Percentiles rank a stretch among this genome's conserved stretches.
Conservation (phyloP, 2,113 vertebrate species). For the Cynopterus brachyotis region DNA sequence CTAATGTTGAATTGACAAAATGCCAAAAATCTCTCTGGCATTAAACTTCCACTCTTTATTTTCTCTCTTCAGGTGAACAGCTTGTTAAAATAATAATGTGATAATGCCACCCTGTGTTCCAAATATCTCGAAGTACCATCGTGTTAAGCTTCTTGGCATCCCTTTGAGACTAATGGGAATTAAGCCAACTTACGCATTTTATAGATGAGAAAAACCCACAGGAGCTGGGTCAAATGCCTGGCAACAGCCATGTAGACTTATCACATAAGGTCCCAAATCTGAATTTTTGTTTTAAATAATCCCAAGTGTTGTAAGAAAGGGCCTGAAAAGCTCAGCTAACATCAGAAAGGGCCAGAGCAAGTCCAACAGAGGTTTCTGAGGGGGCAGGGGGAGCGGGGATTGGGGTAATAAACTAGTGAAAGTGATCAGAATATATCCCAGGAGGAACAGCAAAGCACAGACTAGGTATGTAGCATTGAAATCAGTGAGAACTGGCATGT, state of each 20-base stretch:
- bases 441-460: not conserved
- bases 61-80: constrained; percentile 65
- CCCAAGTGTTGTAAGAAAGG: not conserved
- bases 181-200: not conserved
- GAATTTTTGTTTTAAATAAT: constrained; percentile 52
- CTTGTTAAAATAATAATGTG: constrained; percentile 74
- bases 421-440: not conserved
- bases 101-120: constrained; percentile 66
- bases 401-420: not conserved
- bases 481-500: not conserved
- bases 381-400: too few relatives aligned
- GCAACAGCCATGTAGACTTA: not conserved
- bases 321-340: not conserved
- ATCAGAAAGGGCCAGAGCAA: not conserved
- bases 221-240: not conserved
- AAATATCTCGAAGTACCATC: constrained; percentile 53
- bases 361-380: not conserved
- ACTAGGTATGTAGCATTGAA: not conserved
- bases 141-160: constrained; percentile 11
- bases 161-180: constrained; percentile 45
- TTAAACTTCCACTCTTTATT: constrained; percentile 66
- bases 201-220: constrained; percentile 5
- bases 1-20: constrained; percentile 67
- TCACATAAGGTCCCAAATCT: not conserved
- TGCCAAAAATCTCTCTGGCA: constrained; percentile 68